Base-by-base conservation (phyloP, 1,140 invertebrate genomes). In the Ditylenchus dipsaci region DNA sequence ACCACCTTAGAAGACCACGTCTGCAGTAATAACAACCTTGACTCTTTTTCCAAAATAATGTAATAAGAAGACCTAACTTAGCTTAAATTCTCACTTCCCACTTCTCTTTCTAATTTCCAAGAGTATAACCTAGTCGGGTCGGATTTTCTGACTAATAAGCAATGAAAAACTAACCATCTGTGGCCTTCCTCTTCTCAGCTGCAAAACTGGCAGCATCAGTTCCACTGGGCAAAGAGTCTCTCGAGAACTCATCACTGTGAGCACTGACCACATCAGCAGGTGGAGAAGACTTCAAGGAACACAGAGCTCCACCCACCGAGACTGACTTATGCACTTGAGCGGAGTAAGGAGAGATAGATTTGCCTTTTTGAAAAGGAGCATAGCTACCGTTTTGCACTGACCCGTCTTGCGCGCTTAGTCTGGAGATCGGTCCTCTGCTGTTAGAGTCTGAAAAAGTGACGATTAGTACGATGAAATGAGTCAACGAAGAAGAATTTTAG, bases 281-380 rank as follows among this genome's bases (percentile, higher is more conserved):
- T 38, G 67, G 27, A 23, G 62, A 66, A 15, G 5, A 43, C 17
- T 27, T 57, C 26, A 68, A 45, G 21, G 26, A 26, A 23, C 38
- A 27, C 19, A 68, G 13, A 1, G 23, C 5, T 5, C 49, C 65
- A 47, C 62, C 64, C 15, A 68, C 66, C 17, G 66, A 68, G n/a
- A 58, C 66, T 19, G 66, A 68, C 21, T 68, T 68, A 29, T 68
- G 66, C 23, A 68, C 29, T 67, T 29, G 26, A 45, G 66, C 64
- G 19, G 47, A 21, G 13, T 29, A 26, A 7, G 72, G 33, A 7
- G 42, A 42, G n/a, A 69, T 38, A 26, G 73, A 21, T 27, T 60
- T 60, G 1, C n/a, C 27, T 9, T 38, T 29, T 7, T 53, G 42
- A 49, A 29, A 38, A 47, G 71, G 73, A 13, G 73, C 73, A 45